Percentiles rank a stretch among this genome's conserved stretches.
Conservation (phyloP, 2,113 vertebrate species). For the Tylochromis polylepis region DNA sequence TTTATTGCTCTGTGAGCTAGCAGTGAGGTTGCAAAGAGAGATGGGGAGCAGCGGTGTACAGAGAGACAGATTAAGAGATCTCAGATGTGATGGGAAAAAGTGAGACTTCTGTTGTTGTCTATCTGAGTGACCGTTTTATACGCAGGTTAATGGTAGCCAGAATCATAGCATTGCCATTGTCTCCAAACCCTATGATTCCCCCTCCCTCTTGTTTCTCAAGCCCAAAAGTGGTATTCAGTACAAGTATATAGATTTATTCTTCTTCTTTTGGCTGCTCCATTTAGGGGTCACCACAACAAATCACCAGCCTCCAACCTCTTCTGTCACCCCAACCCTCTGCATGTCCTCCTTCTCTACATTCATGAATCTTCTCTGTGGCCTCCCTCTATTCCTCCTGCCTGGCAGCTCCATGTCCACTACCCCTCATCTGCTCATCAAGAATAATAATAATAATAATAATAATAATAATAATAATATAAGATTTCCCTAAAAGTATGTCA, state of each 20-base stretch:
- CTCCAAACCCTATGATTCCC: not conserved
- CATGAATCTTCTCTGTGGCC: not conserved
- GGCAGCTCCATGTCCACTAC: not conserved
- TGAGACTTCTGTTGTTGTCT: not conserved
- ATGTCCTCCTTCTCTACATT: not conserved
- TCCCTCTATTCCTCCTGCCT: not conserved
- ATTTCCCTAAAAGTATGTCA: not conserved
- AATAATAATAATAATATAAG: too few relatives aligned
- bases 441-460: too few relatives aligned
- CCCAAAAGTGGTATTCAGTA: not conserved
- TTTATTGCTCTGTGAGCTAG: not conserved
- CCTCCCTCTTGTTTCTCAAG: not conserved
- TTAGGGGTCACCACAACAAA: not conserved
- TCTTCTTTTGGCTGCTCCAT: not conserved
- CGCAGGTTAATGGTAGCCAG: not conserved
- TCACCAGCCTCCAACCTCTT: not conserved
- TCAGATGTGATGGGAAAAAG: not conserved
- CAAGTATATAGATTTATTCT: not conserved
- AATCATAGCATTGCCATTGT: not conserved
- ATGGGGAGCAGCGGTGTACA: not conserved
- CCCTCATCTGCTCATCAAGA: not conserved
- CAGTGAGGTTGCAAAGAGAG: not conserved
- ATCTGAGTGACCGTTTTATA: not conserved
- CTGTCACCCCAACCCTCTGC: not conserved
- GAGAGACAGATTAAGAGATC: not conserved